Conservation (phyloP, 2,797 vertebrate genomes). For the Diplodus puntazzo region DNA sequence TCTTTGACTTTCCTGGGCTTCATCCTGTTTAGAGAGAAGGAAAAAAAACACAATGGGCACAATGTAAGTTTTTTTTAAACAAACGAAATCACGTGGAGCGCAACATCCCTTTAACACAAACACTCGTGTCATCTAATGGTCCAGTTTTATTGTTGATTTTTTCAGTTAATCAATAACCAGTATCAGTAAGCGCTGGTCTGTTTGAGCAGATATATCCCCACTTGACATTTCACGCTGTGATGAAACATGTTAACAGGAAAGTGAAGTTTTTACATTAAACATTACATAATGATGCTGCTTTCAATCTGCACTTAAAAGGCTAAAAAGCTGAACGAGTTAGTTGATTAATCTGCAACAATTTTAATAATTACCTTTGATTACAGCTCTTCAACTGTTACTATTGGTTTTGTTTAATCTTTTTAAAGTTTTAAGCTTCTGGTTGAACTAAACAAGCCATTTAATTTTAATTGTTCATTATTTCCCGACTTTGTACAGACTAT, state of each 20-base stretch:
- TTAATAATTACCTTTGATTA: not conserved
- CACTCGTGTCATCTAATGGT: not conserved
- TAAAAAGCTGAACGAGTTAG: not conserved
- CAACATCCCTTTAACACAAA: not conserved
- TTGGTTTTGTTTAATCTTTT: not conserved
- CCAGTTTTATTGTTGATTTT: constrained; percentile 6
- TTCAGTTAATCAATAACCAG: constrained; percentile 35
- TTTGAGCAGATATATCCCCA: not conserved
- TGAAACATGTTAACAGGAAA: not conserved
- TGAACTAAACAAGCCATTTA: not conserved
- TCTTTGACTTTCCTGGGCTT: constrained; percentile 99
- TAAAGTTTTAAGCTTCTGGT: no score
- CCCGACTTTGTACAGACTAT: not conserved
- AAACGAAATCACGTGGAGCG: constrained; percentile 7
- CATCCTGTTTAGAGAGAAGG: constrained; percentile 87
- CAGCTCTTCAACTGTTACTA: not conserved
- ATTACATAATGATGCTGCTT: not conserved
- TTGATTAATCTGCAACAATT: not conserved
- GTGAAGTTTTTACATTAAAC: not conserved
- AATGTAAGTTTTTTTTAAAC: not conserved
- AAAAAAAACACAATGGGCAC: not conserved
- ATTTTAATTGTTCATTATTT: not conserved
- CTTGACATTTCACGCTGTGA: not conserved
- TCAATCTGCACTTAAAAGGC: not conserved
- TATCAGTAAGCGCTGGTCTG: not conserved